phyloP scores from a whole-genome alignment of 2,113 vertebrate genomes.

The Acinonyx jubatus region DNA sequence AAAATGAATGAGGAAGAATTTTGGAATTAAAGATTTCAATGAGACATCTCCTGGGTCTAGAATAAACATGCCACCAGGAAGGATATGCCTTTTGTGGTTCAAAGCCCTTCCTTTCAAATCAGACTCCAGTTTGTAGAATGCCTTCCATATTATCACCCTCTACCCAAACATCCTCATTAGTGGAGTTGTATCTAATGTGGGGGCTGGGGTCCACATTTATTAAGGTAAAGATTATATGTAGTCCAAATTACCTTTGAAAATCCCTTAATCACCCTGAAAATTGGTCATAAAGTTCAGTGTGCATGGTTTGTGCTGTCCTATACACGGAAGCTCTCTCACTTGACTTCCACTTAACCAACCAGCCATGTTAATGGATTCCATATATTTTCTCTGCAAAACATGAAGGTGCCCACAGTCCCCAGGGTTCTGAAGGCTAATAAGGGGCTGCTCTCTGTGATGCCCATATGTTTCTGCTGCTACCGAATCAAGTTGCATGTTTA shows the following conservation, averaged over 20 bases:
- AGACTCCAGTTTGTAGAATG: neutral
- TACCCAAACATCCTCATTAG: neutral
- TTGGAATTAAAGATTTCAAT: neutral
- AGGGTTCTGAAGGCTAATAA: accelerated
- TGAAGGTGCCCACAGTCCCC: accelerated
- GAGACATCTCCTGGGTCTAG: neutral
- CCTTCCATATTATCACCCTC: neutral
- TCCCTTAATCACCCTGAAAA: neutral
- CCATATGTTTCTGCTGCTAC: too few relatives aligned
- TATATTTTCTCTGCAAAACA: neutral
- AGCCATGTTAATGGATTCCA: neutral
- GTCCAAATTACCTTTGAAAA: neutral
- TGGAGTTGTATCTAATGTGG: neutral
- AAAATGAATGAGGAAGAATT: neutral
- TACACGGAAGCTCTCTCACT: neutral
- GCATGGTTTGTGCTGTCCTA: neutral
- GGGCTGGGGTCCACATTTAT: neutral
- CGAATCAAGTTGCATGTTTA: neutral
- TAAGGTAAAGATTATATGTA: neutral
- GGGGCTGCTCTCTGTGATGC: neutral
- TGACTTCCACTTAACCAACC: neutral
- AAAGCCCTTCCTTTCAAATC: neutral
- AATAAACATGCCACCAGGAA: neutral
- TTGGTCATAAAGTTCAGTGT: neutral
- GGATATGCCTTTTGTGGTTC: accelerated